Base-by-base conservation (phyloP, 2,113 vertebrate species). In the Phasianus colchicus region DNA sequence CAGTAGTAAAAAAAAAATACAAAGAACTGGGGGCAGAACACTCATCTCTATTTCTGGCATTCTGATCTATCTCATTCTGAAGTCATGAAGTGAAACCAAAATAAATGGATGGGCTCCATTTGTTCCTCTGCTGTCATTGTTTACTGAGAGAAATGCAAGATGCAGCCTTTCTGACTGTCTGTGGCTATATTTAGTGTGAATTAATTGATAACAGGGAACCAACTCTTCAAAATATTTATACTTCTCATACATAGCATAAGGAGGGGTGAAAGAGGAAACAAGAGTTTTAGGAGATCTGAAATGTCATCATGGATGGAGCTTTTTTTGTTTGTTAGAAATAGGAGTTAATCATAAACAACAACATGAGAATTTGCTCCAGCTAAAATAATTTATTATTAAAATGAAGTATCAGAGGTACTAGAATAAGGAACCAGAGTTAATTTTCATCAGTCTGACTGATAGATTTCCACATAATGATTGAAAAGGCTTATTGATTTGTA, bases 81-180 rank as follows among this genome's bases (percentile, higher is more conserved):
- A 95, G 47, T 52, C 60, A 54, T 75, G 34, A 71, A 40, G 54
- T 72, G 76, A 88, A 95, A 75, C 14, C 36, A 74, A 27, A 40
- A 48, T 64, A 55, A 91, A 80, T 36, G 48, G 60, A 64, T 52
- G 67, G 50, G 29, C 20, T 80, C 27, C 5, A 1, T 91, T 93
- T 78, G 15, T 85, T 71, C 58, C 76, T 86, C 55, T 47, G 8
- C 47, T 0, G 0, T 21, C 0, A 71, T n/a, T 57, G 0, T 72
- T 91, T 78, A 19, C 36, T 34, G 30, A 61, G 47, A 29, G 4
- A 0, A 0, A 43, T 73, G 32, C 58, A 67, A 88, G 58, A 72
- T 29, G 36, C 29, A 86, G 47, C 52, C 15, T 75, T 85, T 88
- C 29, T 73, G 71, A 2, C 25, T 57, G 6, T 6, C 1, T 66